Conservation (phyloP, 1,140 invertebrate species). For the Bacillus rossius region DNA sequence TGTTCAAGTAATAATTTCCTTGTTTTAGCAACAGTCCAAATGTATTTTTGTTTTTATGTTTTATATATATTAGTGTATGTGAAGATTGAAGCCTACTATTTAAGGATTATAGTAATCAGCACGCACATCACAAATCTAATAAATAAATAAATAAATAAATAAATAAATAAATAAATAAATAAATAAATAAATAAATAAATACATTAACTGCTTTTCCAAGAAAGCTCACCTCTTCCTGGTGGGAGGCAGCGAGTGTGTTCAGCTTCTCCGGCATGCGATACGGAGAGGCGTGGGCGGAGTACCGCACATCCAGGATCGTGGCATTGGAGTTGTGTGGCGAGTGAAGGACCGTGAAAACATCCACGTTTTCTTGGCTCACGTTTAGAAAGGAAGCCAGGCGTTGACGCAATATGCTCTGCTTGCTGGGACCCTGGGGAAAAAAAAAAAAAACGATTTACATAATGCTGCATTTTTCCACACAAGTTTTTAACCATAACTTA, state of each 20-base stretch:
- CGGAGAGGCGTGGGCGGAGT: constrained; percentile 87
- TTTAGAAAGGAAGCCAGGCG: constrained; percentile 69
- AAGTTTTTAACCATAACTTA: too few species aligned
- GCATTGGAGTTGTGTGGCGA: constrained; percentile 55
- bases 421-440: constrained; percentile 46
- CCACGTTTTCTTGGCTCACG: constrained; percentile 73
- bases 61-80: too few species aligned
- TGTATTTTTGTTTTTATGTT: too few species aligned
- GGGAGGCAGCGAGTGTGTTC: constrained; percentile 66
- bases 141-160: too few species aligned
- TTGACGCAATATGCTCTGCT: constrained; percentile 63
- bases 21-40: too few species aligned
- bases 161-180: too few species aligned
- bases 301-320: constrained; percentile 71
- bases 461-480: too few species aligned
- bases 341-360: constrained; percentile 84
- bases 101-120: too few species aligned
- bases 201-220: not conserved
- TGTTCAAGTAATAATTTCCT: too few species aligned
- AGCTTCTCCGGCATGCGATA: constrained; percentile 82
- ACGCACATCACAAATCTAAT: too few species aligned
- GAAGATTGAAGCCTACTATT: too few species aligned
- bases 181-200: constrained; percentile 8
- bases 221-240: constrained; percentile 55
- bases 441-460: too few species aligned